Percentiles rank a stretch among this genome's conserved stretches.
phyloP scores from a whole-genome alignment of 2,113 vertebrate genomes.

The Otis tarda region DNA sequence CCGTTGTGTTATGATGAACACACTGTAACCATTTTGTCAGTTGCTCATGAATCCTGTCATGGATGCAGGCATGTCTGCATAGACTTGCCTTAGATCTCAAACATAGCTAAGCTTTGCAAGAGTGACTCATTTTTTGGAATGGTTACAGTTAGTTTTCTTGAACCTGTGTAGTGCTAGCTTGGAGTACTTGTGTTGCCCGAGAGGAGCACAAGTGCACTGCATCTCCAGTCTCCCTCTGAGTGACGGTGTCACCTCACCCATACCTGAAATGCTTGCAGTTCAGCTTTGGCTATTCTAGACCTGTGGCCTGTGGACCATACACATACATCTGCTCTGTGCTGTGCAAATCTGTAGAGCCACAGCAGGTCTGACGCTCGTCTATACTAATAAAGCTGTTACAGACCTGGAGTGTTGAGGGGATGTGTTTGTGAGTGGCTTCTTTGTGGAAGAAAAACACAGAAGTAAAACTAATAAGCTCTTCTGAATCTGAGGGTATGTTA shows the following conservation, averaged over 20 bases:
- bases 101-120: not conserved
- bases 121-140: not conserved
- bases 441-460: not conserved
- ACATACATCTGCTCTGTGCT: not conserved
- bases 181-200: not conserved
- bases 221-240: not conserved
- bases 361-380: not conserved
- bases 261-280: not conserved
- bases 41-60: not conserved
- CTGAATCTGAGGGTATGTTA: not conserved
- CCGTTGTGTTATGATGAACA: not conserved
- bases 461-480: not conserved
- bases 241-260: fast-evolving
- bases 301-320: not conserved
- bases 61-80: fast-evolving
- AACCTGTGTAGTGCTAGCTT: not conserved
- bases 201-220: not conserved
- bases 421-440: not conserved
- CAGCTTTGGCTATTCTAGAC: not conserved
- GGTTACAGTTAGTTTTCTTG: not conserved
- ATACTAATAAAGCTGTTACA: not conserved
- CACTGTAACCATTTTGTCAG: not conserved
- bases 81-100: not conserved
- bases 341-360: not conserved
- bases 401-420: not conserved